Evolutionary conservation across 2,113 vertebrate genomes (phyloP).

Genomic region (Atrichornis clamosus): DNA sequence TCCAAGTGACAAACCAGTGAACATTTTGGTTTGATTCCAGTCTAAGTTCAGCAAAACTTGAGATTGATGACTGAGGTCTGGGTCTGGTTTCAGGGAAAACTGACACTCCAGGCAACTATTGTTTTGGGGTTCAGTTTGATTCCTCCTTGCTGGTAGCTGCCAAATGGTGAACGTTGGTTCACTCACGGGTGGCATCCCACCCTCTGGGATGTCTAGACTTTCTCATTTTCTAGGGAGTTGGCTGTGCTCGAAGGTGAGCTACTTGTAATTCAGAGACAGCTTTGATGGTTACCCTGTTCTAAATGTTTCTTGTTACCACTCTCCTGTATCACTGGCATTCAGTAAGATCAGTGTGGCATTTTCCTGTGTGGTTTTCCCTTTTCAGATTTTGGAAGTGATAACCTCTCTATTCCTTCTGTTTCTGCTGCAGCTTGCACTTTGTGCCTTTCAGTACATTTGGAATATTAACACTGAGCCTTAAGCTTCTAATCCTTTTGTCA

Average conservation of each 20-base stretch:
- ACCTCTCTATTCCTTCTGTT: background rate
- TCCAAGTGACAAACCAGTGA: background rate
- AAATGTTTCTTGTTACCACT: background rate
- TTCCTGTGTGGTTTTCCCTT: slow-evolving; percentile 2
- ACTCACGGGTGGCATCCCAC: background rate
- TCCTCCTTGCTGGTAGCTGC: background rate
- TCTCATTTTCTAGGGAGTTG: background rate
- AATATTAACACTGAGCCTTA: background rate
- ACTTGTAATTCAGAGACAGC: background rate
- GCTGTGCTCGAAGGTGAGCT: background rate
- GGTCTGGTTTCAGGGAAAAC: background rate
- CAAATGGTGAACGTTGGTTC: background rate
- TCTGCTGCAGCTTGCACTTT: background rate
- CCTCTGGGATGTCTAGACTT: background rate
- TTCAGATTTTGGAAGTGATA: background rate
- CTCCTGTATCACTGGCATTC: background rate
- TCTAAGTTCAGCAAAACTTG: background rate
- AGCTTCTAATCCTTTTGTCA: slow-evolving; percentile 14
- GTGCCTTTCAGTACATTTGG: background rate
- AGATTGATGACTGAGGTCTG: background rate
- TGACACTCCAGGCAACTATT: background rate
- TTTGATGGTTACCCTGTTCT: background rate
- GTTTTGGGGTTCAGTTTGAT: background rate
- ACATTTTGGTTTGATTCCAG: background rate
- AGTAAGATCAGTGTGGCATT: background rate